Evolutionary conservation across 1,140 invertebrate species (phyloP).

Genomic region (Gonioctena quinquepunctata): DNA sequence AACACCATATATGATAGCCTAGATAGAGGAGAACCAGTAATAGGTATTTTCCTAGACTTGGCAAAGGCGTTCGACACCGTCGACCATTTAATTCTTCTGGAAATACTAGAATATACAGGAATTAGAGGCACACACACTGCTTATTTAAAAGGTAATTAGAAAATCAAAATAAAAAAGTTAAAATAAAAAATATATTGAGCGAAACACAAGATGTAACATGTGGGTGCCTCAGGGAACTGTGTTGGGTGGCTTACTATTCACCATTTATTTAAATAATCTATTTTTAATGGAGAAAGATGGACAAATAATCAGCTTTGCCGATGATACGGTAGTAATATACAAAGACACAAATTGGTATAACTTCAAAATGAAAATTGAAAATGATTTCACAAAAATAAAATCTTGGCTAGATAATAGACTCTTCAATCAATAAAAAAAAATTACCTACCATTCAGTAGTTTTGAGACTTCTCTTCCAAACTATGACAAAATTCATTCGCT

Average conservation of each 20-base stretch:
- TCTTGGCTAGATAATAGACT: background rate
- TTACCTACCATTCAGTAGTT: background rate
- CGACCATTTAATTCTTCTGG: background rate
- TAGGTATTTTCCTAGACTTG: background rate
- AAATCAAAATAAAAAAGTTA: background rate
- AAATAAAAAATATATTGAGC: background rate
- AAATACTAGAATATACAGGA: background rate
- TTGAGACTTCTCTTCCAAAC: background rate
- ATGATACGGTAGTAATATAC: slow-evolving; percentile 15
- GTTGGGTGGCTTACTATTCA: slow-evolving; percentile 10
- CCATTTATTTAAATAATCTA: slow-evolving; percentile 14
- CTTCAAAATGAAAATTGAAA: background rate
- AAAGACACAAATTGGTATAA: background rate
- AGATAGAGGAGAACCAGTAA: background rate
- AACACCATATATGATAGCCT: background rate
- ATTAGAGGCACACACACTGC: background rate
- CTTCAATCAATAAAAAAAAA: background rate
- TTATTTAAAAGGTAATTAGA: background rate
- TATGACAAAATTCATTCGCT: no score
- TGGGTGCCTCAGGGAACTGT: slow-evolving; percentile 9
- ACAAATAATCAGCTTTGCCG: slow-evolving; percentile 11
- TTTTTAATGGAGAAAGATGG: background rate
- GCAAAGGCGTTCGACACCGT: background rate
- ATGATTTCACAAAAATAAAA: background rate
- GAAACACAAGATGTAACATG: background rate